A percentile compares a stretch with the other conserved stretches of the same genome.
Conservation (phyloP, 2,888 invertebrate species). For the Carpatolechia fugitivella region DNA sequence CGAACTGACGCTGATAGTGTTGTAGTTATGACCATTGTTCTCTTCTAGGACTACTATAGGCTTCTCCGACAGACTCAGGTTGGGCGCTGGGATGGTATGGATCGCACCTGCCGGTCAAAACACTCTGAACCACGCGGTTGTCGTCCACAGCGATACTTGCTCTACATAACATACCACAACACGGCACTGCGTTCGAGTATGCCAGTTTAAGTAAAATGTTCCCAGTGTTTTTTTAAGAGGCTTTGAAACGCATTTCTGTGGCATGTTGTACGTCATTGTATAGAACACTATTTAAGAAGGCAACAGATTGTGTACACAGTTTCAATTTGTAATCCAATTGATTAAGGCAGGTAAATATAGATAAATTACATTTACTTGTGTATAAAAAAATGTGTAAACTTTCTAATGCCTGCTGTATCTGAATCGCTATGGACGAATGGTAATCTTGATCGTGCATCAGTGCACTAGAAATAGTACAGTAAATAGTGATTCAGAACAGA, state of each 20-base stretch:
- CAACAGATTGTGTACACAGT: too few species aligned
- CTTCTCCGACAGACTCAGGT: conserved; percentile 84
- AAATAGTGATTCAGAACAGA: too few species aligned
- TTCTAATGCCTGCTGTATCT: conserved; percentile 21
- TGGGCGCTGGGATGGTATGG: conserved; percentile 92
- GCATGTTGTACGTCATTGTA: too few species aligned
- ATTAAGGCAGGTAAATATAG: too few species aligned
- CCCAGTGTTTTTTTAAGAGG: too few species aligned
- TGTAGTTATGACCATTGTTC: conserved; percentile 17
- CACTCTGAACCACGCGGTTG: conserved; percentile 48
- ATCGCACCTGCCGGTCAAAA: conserved; percentile 83
- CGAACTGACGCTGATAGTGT: conserved; percentile 19
- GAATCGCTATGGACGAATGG: conserved; percentile 31
- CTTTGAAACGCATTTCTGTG: too few species aligned
- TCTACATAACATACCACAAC: not conserved
- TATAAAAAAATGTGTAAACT: too few species aligned
- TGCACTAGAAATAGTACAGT: conserved; percentile 17
- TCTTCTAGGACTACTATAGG: conserved; percentile 74
- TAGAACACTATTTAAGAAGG: too few species aligned
- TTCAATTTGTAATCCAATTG: too few species aligned
- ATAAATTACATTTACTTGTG: too few species aligned
- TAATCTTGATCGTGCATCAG: conserved; percentile 5
- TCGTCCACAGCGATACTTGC: conserved; percentile 41
- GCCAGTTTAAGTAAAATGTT: not conserved
- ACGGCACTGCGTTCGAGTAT: not conserved